These are phyloP conservation scores for Tolypeutes matacus DNA, from an alignment of 2,797 vertebrate genomes.

Conservation along the genomic window DNA sequence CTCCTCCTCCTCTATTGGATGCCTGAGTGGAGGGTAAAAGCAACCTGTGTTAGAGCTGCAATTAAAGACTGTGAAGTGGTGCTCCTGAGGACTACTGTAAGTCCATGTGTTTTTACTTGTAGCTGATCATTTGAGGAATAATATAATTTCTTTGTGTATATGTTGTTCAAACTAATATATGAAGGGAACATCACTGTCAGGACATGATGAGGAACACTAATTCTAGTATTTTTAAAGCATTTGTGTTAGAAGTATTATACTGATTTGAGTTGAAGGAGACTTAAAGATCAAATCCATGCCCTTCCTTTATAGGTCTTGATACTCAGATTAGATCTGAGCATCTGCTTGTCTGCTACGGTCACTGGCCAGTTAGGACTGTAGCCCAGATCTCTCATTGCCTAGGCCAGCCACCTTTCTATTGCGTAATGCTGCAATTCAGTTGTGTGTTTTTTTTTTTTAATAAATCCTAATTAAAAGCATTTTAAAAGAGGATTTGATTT, in stretches of 20 bases:
- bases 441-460: background rate
- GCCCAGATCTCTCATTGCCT: background rate
- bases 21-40: constrained; percentile 98
- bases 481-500: constrained; percentile 54
- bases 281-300: background rate
- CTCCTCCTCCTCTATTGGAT: constrained; percentile 99
- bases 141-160: background rate
- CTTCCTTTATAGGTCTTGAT: constrained; percentile 18
- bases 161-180: background rate
- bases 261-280: background rate
- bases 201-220: background rate
- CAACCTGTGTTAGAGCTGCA: constrained; percentile 92
- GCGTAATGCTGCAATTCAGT: background rate
- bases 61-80: constrained; percentile 94
- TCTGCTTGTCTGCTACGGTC: background rate
- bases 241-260: background rate
- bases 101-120: constrained; percentile 71
- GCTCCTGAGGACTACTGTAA: constrained; percentile 95
- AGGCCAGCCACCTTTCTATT: background rate
- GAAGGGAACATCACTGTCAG: background rate
- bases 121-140: background rate
- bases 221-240: constrained; percentile 41
- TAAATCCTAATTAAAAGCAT: constrained; percentile 25
- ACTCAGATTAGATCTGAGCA: background rate
- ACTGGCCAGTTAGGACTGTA: background rate